Evolutionary conservation across 2,888 invertebrate species (phyloP).

Genomic region (Auanema sp.): DNA sequence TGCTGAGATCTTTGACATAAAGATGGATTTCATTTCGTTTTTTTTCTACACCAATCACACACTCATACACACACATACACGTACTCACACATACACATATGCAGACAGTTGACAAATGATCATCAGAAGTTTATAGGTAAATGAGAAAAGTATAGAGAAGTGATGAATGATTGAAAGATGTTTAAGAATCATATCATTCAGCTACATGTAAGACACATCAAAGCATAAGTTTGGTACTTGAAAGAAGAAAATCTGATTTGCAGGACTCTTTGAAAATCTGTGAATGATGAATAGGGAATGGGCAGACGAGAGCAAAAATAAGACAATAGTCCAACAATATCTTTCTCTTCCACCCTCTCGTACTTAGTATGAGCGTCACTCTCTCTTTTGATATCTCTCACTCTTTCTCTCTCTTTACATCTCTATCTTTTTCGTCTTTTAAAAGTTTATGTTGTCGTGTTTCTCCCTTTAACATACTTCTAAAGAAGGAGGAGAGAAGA

Average conservation of each 20-base stretch:
- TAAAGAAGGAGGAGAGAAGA: too few relatives aligned
- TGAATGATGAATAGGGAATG: constrained; percentile 16
- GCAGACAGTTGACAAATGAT: constrained; percentile 3
- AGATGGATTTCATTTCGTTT: too few relatives aligned
- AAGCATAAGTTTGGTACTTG: constrained; percentile 13
- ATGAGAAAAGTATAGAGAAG: neutral
- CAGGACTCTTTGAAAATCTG: constrained; percentile 21
- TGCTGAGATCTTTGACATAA: too few relatives aligned
- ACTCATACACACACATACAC: neutral
- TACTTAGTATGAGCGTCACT: neutral
- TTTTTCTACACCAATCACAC: too few relatives aligned
- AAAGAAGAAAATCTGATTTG: constrained; percentile 18
- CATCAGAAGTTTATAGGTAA: neutral
- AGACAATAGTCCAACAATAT: constrained; percentile 19
- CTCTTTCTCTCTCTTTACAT: neutral
- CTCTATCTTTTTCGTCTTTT: neutral
- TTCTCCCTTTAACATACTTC: neutral
- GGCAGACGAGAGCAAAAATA: constrained; percentile 18
- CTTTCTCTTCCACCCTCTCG: neutral
- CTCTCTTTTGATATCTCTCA: neutral
- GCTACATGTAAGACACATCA: neutral
- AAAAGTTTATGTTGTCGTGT: neutral
- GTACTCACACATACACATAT: neutral
- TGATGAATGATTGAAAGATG: neutral
- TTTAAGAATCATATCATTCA: too few relatives aligned